These are phyloP conservation scores for Prinia subflava DNA, from an alignment of 2,113 vertebrate species.

Conservation along the genomic window DNA sequence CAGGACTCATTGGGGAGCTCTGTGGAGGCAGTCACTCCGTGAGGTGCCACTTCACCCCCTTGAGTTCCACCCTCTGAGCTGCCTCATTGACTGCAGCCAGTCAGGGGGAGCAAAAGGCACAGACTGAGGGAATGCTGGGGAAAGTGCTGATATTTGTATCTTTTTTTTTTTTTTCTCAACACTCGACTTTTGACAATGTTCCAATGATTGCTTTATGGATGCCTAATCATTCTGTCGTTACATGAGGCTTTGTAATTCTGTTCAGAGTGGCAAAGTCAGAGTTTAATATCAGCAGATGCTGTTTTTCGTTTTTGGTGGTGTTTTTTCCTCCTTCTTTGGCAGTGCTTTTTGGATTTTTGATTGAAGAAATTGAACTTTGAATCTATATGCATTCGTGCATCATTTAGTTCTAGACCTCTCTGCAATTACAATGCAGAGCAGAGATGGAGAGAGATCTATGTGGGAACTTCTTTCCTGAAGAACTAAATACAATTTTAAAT, in stretches of 20 bases:
- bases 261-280: neutral
- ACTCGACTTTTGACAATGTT: neutral
- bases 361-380: conserved; percentile 20
- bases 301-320: neutral
- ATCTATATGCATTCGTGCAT: neutral
- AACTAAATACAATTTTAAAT: neutral
- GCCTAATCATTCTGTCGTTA: conserved; percentile 43
- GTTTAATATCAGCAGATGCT: neutral
- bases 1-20: conserved; percentile 65
- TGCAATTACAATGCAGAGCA: conserved; percentile 31
- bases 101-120: neutral
- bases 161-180: neutral
- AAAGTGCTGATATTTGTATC: conserved; percentile 1
- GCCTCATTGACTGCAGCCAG: conserved; percentile 63
- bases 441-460: neutral
- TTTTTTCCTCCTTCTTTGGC: neutral
- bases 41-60: conserved; percentile 66
- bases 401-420: neutral
- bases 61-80: conserved; percentile 49
- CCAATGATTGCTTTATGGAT: neutral
- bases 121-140: neutral
- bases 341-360: neutral
- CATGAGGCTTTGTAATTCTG: neutral
- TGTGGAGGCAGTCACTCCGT: conserved; percentile 65
- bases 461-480: neutral